Conservation (phyloP, 2,113 vertebrate species). For the Crotalus horridus region DNA sequence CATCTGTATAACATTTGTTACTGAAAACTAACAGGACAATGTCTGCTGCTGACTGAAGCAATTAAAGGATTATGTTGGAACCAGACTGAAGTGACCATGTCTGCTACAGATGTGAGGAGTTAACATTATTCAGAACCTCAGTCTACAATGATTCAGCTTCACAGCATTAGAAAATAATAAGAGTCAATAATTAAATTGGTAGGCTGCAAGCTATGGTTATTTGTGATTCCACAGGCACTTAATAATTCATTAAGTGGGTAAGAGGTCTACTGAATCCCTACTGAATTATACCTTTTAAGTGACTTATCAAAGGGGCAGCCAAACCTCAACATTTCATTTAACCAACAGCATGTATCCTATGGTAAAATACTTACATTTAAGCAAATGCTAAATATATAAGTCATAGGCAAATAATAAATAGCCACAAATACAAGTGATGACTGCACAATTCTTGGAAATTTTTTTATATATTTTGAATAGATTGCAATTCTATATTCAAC, state of each 20-base stretch:
- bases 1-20: not conserved
- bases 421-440: not conserved
- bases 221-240: not conserved
- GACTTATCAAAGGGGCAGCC: not conserved
- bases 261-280: not conserved
- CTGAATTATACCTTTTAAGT: not conserved
- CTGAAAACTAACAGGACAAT: not conserved
- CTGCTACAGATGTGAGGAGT: not conserved
- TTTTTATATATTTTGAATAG: not conserved
- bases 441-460: not conserved
- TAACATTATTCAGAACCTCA: not conserved
- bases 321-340: not conserved
- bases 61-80: not conserved
- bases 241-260: constrained; percentile 1
- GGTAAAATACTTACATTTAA: not conserved
- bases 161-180: not conserved
- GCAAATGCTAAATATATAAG: not conserved
- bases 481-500: not conserved
- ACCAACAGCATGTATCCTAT: not conserved
- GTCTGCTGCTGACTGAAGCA: not conserved
- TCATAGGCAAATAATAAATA: not conserved
- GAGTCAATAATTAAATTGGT: not conserved
- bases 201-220: not conserved
- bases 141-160: not conserved
- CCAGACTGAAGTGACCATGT: not conserved